Percentiles rank a stretch among this genome's conserved stretches.
phyloP scores from a whole-genome alignment of 2,113 vertebrate genomes.

The Octodon degus region DNA sequence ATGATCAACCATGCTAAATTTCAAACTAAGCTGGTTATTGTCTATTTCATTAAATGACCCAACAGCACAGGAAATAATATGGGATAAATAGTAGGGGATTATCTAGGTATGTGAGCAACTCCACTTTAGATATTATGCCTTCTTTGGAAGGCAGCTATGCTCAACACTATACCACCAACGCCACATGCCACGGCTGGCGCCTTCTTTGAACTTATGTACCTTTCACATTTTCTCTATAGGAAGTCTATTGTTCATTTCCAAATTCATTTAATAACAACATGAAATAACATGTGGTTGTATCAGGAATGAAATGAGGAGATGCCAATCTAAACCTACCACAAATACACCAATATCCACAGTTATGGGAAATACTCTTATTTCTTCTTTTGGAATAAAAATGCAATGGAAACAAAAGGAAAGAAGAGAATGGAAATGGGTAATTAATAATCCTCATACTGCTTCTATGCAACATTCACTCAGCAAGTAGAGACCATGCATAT shows the following conservation, averaged over 20 bases:
- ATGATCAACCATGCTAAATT: neutral
- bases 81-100: neutral
- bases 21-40: neutral
- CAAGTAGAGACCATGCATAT: neutral
- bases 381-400: neutral
- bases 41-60: neutral
- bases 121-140: neutral
- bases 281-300: neutral
- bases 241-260: neutral
- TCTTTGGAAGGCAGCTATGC: slow-evolving; percentile 89
- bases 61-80: neutral
- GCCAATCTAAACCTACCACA: neutral
- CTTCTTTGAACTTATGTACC: neutral
- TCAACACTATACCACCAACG: slow-evolving; percentile 87
- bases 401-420: neutral
- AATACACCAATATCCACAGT: neutral
- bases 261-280: neutral
- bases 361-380: neutral
- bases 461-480: neutral
- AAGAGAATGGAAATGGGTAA: slow-evolving; percentile 1
- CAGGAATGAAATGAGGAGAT: neutral
- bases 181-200: no score
- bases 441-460: neutral
- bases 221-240: neutral
- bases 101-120: neutral